These are phyloP conservation scores for Pampus argenteus DNA, from an alignment of 2,797 vertebrate species.

Conservation along the genomic window DNA sequence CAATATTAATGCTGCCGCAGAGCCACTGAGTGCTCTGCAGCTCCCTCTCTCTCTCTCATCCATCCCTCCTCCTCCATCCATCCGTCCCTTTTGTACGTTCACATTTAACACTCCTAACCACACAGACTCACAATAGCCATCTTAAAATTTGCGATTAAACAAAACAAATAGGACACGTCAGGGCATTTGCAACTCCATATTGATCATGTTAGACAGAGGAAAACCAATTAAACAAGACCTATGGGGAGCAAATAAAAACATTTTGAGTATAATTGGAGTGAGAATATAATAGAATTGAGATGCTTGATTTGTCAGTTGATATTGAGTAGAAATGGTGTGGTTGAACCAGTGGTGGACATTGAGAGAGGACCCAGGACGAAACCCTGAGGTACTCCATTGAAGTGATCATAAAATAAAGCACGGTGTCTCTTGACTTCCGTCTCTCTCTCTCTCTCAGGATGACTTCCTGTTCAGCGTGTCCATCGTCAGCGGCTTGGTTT, in stretches of 20 bases:
- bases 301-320: background rate
- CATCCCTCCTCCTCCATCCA: background rate
- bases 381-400: background rate
- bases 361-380: background rate
- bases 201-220: background rate
- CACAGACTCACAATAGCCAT: background rate
- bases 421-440: background rate
- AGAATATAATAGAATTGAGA: background rate
- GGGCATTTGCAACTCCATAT: background rate
- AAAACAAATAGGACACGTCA: background rate
- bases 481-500: conserved; percentile 93
- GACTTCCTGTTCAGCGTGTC: conserved; percentile 97
- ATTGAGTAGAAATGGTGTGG: background rate
- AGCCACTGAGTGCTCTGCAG: conserved; percentile 56
- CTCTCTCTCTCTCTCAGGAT: conserved; percentile 82
- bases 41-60: conserved; percentile 28
- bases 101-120: background rate
- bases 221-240: background rate
- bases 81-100: conserved; percentile 19
- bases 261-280: background rate
- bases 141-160: background rate
- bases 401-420: background rate
- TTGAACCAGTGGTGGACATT: background rate
- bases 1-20: conserved; percentile 81
- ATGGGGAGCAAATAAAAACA: background rate